Base-by-base conservation (phyloP, 2,797 vertebrate genomes). In the Peromyscus melanophrys region DNA sequence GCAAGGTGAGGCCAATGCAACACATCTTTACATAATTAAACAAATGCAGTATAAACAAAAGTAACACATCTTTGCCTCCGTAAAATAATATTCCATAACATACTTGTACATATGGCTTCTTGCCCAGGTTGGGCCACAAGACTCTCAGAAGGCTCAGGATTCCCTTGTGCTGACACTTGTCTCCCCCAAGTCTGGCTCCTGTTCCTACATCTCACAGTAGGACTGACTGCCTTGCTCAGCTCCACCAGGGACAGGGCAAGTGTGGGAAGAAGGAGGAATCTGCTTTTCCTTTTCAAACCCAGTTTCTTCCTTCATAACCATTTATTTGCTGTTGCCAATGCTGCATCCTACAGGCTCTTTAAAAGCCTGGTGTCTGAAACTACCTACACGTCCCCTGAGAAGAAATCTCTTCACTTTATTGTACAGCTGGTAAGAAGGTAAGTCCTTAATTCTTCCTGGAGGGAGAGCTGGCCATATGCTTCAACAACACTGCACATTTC, bases 401-500 rank as follows among this genome's bases (percentile, higher is more conserved):
- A 65, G 43, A 92, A 88, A 81, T 10, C 2, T 90, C 46, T 92
- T 63, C n/a, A 29, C 13, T 71, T 71, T 71, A 13, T 43, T 73
- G 0, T 5, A 0, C 17, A 49, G 14, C 65, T 78, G 52, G 37
- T 81, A 55, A 75, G 37, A 89, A 55, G 67, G 19, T 71, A 61
- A 59, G 43, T 23, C 81, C 1, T 55, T 77, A 76, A 40, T 76
- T 85, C 67, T 77, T 93, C 52, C 67, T 77, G 16, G 80, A 95
- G 83, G 75, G 83, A 63, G 63, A 34, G 57, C 84, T 73, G 63
- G 1, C 65, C 63, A 8, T 78, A 46, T 40, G n/a, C 46, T 61
- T 61, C 85, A 75, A 89, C 73, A 90, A 4, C 10, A 52, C 81
- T 7, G 4, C 11, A 63, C 5, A 69, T 63, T 84, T 97, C 16